Evolutionary conservation across 1,140 invertebrate genomes (phyloP), one percentile per base, ranked within the genome.

Genomic region (Macrosteles quadrilineatus): DNA sequence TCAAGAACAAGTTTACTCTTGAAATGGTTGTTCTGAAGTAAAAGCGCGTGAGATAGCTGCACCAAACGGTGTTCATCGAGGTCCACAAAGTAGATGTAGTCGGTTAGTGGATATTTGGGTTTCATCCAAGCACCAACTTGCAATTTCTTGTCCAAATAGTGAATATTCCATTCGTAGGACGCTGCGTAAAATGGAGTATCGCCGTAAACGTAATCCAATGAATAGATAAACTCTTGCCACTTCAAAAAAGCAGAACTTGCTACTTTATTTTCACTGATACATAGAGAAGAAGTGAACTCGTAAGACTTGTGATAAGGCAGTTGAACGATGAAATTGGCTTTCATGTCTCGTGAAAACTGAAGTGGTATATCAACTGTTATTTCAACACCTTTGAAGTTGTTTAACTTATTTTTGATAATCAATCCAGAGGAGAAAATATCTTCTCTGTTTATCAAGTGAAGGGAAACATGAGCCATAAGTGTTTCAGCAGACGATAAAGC

Each of bases 41-140:
- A 14, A 3, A 25, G n/a, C 2, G 55, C 55, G n/a, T 59, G 55
- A 27, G 55, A 59, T 25, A 30, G 9, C n/a, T 59, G 23, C 27
- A 29, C 12, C 9, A 59, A 21, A 14, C 23, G 55, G 4, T 59
- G 6, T 4, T 23, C 55, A 30, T 59, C n/a, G 11, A 25, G 2
- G 21, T 59, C 27, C 55, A 59, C 2, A 59, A 59, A 59, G 25
- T 59, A 59, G 6, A 27, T 59, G n/a, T 59, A 59, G 25, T 59
- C 55, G 27, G 21, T 59, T 3, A 25, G 9, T 3, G 55, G 55
- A 27, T 59, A 3, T 30, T 25, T 59, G 6, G 55, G 55, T 6
- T 6, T 29, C 25, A 59, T 27, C 55, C 55, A 59, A 25, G 55
- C 55, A 6, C 55, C 55, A 2, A 59, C 27, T 59, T 29, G 55